Base-by-base conservation (phyloP, 53 echinoderm and acorn worm genomes). In the Echinarachnius parma region DNA sequence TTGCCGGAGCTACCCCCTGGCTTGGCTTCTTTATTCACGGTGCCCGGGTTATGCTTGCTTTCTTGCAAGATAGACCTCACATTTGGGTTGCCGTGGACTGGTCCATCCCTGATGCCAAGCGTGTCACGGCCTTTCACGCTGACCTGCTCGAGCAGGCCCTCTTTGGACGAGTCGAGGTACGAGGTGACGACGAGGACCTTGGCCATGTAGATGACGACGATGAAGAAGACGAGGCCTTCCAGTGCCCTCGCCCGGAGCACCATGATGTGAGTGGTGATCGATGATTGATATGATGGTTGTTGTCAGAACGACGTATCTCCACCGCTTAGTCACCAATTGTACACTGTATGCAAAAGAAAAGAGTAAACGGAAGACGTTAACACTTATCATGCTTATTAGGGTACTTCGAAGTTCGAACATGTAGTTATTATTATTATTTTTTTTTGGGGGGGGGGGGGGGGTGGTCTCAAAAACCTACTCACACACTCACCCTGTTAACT, bases 181-280 rank as follows among this genome's bases (percentile, higher is more conserved):
- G 83, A 74, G 18, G 83, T 47, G 9, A 89, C 89, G 9, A 89
- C 60, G 1, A 80, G 24, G 7, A 89, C 89, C 30, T 79, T 83
- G 23, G 62, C 89, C 20, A 76, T 63, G 77, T 80, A 89, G 30
- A 89, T 89, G 63, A 62, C 46, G 5, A 89, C 36, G 27, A 75
- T 61, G 9, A 80, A 28, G 15, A 83, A 77, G 24, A 89, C 44
- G 59, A 83, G 35, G 26, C 47, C 34, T 31, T 83, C 84, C 7
- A 89, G 49, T 1, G 66, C 29, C 26, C 60, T 75, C 16, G 33
- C 59, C 15, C 48, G 39, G 0, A 82, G 75, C 47, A 70, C 60
- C 59, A 75, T 75, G 45, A 14, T 75, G 45, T 2, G 23, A 34
- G 19, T 37, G n/a, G n/a, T n/a, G n/a, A n/a, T n/a, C n/a, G n/a